Evolutionary conservation across 2,888 invertebrate species (phyloP), one percentile per base, ranked within the genome.

Genomic region (Notocelia uddmanniana): DNA sequence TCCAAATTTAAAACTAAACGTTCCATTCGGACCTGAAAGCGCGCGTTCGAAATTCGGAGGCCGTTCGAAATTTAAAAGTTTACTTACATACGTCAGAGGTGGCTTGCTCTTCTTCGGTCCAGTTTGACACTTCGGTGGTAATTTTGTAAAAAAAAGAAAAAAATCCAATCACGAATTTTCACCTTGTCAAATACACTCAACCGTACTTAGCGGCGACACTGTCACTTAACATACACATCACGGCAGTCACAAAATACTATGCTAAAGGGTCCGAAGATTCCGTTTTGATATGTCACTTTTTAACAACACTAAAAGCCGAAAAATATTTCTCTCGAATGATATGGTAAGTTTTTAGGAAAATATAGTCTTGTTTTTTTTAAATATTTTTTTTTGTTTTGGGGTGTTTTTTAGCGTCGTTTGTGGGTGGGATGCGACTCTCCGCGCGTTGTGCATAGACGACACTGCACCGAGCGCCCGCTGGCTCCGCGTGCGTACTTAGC

Each of bases 401-500:
- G 52, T 54, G 63, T 54, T 91, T 89, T 90, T 89, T 85, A 87
- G 86, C 88, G 89, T 88, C 89, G 91, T 91, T 91, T 92, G 90
- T 90, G 88, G 87, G 85, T 86, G 87, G 83, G 87, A 92, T 90
- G 92, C 91, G 93, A 90, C 92, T 89, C 88, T 89, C 91, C 89
- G 84, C 85, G 86, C 89, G 83, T 89, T 92, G 94, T 94, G 94
- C 94, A 94, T 93, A 92, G 91, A 89, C 92, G 92, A 91, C 88
- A 93, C 92, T 93, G 94, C 93, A 94, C 91, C 87, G 91, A 87
- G 91, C 90, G 89, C 90, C 91, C 94, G 89, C 89, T 86, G 91
- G 90, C 91, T 87, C 89, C 86, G 92, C 93, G 93, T 90, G 92
- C 93, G 93, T 93, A 93, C 93, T 93, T 93, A 92, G 89, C 93